These are phyloP conservation scores for Sinonovacula constricta DNA, from an alignment of 1,140 invertebrate genomes.

Conservation along the genomic window DNA sequence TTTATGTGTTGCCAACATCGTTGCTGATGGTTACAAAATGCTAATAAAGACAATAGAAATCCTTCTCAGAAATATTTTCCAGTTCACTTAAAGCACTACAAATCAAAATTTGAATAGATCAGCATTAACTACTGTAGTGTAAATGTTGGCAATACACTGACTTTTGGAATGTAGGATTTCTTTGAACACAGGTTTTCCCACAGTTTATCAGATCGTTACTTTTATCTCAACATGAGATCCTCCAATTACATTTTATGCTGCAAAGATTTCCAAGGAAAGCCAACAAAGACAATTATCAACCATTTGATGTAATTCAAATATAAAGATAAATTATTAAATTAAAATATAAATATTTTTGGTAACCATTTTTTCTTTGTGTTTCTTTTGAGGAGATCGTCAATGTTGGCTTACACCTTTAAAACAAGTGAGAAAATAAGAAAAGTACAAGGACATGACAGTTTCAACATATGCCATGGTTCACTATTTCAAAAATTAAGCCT, in stretches of 20 bases:
- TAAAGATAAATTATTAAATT: too few species aligned
- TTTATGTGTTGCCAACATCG: neutral
- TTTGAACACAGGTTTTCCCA: slow-evolving; percentile 2
- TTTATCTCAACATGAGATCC: slow-evolving; percentile 3
- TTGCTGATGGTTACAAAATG: neutral
- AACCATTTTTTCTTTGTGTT: neutral
- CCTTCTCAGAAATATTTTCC: neutral
- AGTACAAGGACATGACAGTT: too few species aligned
- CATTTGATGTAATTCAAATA: neutral
- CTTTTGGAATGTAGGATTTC: slow-evolving; percentile 27
- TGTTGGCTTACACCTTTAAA: slow-evolving; percentile 30
- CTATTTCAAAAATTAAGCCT: neutral
- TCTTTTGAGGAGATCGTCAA: neutral
- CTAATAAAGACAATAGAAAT: neutral
- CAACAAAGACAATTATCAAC: slow-evolving; percentile 24
- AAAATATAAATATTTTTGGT: too few species aligned
- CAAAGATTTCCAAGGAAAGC: slow-evolving; percentile 53
- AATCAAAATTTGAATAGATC: neutral
- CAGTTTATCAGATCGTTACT: neutral
- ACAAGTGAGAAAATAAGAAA: neutral
- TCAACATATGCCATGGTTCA: neutral
- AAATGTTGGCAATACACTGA: neutral
- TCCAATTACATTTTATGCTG: slow-evolving; percentile 13
- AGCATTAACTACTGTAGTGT: neutral
- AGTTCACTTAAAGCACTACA: neutral